These are phyloP conservation scores for Eilema caniola DNA, from an alignment of 2,888 invertebrate genomes.

Conservation along the genomic window DNA sequence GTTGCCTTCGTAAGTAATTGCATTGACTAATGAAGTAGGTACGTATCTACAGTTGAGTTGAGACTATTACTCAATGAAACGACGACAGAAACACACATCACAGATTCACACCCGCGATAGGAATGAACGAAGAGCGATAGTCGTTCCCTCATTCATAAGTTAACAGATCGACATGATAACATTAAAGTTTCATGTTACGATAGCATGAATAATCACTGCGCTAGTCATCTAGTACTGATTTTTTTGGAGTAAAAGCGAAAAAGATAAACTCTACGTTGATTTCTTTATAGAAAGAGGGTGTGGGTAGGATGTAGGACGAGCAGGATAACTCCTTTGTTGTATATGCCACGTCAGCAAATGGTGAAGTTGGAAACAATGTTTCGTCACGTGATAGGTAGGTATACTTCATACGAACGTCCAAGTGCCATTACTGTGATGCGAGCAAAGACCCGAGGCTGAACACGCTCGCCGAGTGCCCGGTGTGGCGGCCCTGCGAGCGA, in stretches of 20 bases:
- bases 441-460: no score
- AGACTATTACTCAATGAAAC: conserved; percentile 63
- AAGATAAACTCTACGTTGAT: conserved; percentile 34
- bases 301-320: background rate
- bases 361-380: no score
- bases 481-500: no score
- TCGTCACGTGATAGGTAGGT: no score
- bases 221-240: conserved; percentile 21
- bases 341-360: no score
- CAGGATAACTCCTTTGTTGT: no score
- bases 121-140: conserved; percentile 55
- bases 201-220: conserved; percentile 30
- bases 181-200: conserved; percentile 35
- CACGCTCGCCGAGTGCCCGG: no score
- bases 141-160: conserved; percentile 31
- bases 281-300: background rate
- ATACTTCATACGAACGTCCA: no score
- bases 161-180: conserved; percentile 49
- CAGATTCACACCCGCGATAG: conserved; percentile 47
- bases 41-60: no score
- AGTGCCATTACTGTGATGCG: no score
- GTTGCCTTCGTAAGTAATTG: conserved; percentile 25
- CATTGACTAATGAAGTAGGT: conserved; percentile 60
- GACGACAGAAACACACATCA: conserved; percentile 51
- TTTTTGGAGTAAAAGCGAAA: conserved; percentile 24